Evolutionary conservation across 2,113 vertebrate genomes (phyloP), one percentile per base, ranked within the genome.

Genomic region (Gobius niger): DNA sequence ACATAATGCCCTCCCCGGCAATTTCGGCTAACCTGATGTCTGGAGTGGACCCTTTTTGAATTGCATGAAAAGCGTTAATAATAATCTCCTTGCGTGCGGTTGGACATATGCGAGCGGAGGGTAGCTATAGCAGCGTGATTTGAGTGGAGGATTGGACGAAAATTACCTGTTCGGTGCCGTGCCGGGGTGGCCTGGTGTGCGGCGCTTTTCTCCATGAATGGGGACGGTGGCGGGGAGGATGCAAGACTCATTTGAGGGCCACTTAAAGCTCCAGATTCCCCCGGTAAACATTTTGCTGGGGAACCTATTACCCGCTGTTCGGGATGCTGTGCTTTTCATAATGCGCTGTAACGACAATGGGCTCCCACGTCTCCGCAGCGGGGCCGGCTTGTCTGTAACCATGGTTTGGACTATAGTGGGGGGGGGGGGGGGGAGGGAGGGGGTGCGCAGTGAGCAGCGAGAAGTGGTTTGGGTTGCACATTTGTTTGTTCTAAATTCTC

Each of bases 141-240:
- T 78, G 75, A 82, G 80, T 70, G 73, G 83, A 82, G 73, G 74
- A 78, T 76, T 64, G 69, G 80, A 41, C 24, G 44, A 83, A 83
- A 84, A 87, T 87, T 78, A 86, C 72, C 82, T 82, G 80, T 78
- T 84, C 13, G 70, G 59, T 78, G 83, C 79, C 83, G 67, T 9
- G 65, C 79, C 62, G 73, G 52, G 73, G 69, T 65, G 19, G 69
- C 71, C 56, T 77, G 42, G 46, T 76, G 65, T 56, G 50, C 61
- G 61, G 57, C 66, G 68, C 65, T 81, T 72, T 80, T 77, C 71
- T 72, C 61, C 76, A 68, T 83, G 76, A 87, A 80, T 76, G 78
- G 73, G 71, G 82, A 74, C 70, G 75, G 77, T 70, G 63, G 68
- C 50, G 51, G 75, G 68, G 61, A 57, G 72, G 78, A 80, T 59